Conservation (phyloP, 1,140 invertebrate species). For the Mercenaria mercenaria region DNA sequence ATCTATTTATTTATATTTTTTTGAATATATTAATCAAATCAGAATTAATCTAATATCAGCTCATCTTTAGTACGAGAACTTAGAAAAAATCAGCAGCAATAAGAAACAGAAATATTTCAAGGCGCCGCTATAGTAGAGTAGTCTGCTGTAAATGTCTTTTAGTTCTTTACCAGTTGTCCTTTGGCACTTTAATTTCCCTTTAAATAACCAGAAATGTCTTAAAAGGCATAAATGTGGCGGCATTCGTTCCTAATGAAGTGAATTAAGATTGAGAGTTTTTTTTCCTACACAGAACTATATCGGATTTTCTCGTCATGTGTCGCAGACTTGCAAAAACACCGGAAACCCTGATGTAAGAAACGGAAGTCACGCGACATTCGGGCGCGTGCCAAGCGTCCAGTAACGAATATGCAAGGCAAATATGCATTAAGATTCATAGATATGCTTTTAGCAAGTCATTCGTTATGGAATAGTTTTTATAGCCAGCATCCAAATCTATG, state of each 20-base stretch:
- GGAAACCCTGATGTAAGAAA: slow-evolving; percentile 29
- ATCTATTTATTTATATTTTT: too few relatives aligned
- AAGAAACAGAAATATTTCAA: not conserved
- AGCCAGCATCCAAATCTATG: not conserved
- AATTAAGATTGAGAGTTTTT: not conserved
- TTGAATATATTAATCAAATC: too few relatives aligned
- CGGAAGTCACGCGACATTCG: slow-evolving; percentile 14
- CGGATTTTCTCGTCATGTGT: not conserved
- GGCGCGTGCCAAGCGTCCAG: not conserved
- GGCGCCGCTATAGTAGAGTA: slow-evolving; percentile 8
- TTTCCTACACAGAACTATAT: not conserved
- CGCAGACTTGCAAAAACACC: slow-evolving; percentile 12
- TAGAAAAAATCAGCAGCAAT: not conserved
- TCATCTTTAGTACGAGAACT: too few relatives aligned
- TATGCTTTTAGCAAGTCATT: not conserved
- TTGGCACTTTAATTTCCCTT: slow-evolving; percentile 28
- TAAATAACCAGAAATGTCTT: slow-evolving; percentile 43
- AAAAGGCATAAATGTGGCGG: slow-evolving; percentile 32
- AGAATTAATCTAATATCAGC: too few relatives aligned
- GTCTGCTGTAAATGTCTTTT: not conserved
- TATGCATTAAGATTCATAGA: not conserved
- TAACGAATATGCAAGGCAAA: slow-evolving; percentile 1
- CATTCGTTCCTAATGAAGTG: slow-evolving; percentile 26
- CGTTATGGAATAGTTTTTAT: not conserved
- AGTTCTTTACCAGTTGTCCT: not conserved